Base-by-base conservation (phyloP, 2,113 vertebrate genomes). In the Alligator mississippiensis region DNA sequence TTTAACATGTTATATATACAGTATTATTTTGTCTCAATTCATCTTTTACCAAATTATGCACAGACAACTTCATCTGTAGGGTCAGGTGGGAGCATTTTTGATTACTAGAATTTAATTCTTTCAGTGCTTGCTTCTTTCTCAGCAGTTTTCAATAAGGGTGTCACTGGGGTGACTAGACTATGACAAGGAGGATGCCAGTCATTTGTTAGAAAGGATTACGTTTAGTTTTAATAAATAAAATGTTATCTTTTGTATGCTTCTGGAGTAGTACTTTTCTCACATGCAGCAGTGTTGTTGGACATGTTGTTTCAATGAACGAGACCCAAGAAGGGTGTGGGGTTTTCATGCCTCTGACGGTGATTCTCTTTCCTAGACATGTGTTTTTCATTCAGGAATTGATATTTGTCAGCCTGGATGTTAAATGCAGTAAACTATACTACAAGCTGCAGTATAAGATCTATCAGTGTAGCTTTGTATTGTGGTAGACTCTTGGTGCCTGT, bases 1-100 rank as follows among this genome's bases (percentile, higher is more conserved):
- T 96, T 96, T 92, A 97, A 95, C 2, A 2, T 92, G 95, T 84
- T 96, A 93, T 95, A 24, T 62, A 58, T 91, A 97, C 84, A 88
- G 74, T 85, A 88, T 89, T 93, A 77, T 96, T 93, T 97, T 87
- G 89, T 93, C 88, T 89, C 84, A 90, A 94, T 86, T 97, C 89
- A 89, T 5, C 86, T 95, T 95, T 87, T 38, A 82, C 90, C 76
- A 92, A 90, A 68, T 89, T 88, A 91, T 96, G 83, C 93, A 93
- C 84, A 93, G 95, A 90, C 96, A 97, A 87, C 78, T 91, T 93
- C 93, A 84, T 85, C 95, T 94, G 90, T 84, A 95, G 84, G 70
- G 89, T 84, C 96, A 97, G 88, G 9, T 87, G 68, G 91, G 81
- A 91, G 87, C 85, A 89, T 88, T 88, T 88, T 88, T 79, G 80